Percentiles rank a stretch among this genome's conserved stretches.
Evolutionary conservation across 30 jellyfish, hydroid and myxozoan genomes (phyloP).

Genomic region (Cassiopea xamachana): DNA sequence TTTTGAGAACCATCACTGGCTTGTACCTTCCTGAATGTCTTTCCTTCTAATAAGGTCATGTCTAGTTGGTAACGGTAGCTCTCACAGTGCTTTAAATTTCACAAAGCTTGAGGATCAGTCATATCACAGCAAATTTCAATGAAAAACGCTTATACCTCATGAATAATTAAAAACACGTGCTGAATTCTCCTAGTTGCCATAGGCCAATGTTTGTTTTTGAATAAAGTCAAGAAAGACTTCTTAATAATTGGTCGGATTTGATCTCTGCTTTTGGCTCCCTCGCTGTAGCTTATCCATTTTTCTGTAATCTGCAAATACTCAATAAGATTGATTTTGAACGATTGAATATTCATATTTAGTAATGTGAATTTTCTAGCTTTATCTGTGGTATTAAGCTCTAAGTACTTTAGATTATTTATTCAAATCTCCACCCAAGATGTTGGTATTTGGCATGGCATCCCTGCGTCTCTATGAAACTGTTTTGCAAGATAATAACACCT

Average conservation of each 20-base stretch:
- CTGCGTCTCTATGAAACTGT: too few relatives aligned
- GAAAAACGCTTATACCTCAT: not conserved
- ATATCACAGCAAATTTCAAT: slow-evolving; percentile 36
- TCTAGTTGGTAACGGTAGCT: not conserved
- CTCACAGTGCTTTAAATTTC: not conserved
- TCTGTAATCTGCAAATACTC: slow-evolving; percentile 12
- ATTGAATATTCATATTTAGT: not conserved
- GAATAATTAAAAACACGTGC: slow-evolving; percentile 56
- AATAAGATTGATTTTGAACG: not conserved
- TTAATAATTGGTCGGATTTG: not conserved
- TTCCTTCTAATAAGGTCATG: not conserved
- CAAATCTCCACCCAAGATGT: not conserved
- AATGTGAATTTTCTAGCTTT: not conserved
- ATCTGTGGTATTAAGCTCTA: not conserved
- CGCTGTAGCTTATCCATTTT: not conserved
- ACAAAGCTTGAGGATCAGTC: not conserved
- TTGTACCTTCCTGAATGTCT: not conserved
- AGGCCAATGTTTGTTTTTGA: slow-evolving; percentile 1
- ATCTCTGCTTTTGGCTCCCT: slow-evolving; percentile 6
- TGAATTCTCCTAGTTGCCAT: not conserved
- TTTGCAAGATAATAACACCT: too few relatives aligned
- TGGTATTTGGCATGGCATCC: too few relatives aligned
- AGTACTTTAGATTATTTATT: not conserved
- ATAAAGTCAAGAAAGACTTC: not conserved
- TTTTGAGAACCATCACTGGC: too few relatives aligned